These are phyloP conservation scores for Menidia beryllina DNA, from an alignment of 2,113 vertebrate species.

Conservation along the genomic window DNA sequence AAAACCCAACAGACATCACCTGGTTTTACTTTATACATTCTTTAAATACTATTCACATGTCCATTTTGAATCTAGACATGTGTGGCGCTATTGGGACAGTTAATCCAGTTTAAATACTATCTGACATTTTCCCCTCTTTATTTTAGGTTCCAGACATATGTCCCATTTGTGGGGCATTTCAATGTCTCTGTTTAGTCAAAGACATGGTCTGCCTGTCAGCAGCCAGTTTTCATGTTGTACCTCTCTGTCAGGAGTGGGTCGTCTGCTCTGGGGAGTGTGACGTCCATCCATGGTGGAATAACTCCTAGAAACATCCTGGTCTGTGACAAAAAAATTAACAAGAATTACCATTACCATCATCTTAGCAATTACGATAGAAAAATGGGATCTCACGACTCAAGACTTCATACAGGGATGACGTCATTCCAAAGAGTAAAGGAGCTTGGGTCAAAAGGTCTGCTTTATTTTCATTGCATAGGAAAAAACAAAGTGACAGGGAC, in stretches of 20 bases:
- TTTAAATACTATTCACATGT: neutral
- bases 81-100: neutral
- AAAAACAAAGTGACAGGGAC: conserved; percentile 27
- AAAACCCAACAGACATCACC: conserved; percentile 49
- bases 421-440: conserved; percentile 61
- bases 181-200: neutral
- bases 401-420: conserved; percentile 24
- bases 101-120: neutral
- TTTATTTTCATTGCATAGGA: conserved; percentile 70
- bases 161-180: neutral
- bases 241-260: conserved; percentile 91
- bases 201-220: neutral
- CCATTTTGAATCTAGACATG: neutral
- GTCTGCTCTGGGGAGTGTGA: conserved; percentile 86
- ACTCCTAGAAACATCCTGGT: conserved; percentile 88
- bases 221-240: conserved; percentile 70
- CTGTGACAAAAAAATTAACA: conserved; percentile 75
- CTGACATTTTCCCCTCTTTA: too few relatives aligned
- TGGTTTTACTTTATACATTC: conserved; percentile 29
- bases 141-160: neutral
- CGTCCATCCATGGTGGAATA: conserved; percentile 88
- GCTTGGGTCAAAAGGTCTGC: conserved; percentile 19
- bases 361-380: conserved; percentile 3
- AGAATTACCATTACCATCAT: neutral
- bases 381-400: conserved; percentile 14